A percentile compares a stretch with the other conserved stretches of the same genome.
Evolutionary conservation across 2,113 vertebrate genomes (phyloP).

Genomic region (Puma concolor): DNA sequence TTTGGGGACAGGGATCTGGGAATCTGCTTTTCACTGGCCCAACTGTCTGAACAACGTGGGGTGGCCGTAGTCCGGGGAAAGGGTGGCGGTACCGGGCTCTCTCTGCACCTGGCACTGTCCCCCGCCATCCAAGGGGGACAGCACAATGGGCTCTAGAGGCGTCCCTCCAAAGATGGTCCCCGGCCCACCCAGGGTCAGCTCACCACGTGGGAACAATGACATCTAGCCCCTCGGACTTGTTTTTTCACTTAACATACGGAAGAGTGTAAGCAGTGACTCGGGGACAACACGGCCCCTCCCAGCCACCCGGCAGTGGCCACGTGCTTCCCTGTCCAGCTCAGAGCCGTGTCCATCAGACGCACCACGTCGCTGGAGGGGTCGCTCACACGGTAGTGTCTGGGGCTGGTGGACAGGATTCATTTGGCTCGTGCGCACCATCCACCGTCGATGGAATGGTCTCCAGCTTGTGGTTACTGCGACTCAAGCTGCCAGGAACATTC

Average conservation of each 20-base stretch:
- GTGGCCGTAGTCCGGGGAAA: not conserved
- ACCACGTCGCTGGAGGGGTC: fast-evolving
- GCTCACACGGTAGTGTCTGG: fast-evolving
- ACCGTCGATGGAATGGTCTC: not conserved
- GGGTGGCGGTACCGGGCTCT: not conserved
- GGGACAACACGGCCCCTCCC: no score
- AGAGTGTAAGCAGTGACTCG: not conserved
- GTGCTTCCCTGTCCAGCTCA: not conserved
- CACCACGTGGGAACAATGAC: not conserved
- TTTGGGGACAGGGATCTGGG: no score
- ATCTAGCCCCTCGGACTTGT: not conserved
- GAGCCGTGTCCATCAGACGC: not conserved
- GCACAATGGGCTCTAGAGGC: no score
- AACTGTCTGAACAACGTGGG: not conserved
- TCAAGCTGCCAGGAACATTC: not conserved
- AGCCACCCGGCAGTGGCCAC: not conserved
- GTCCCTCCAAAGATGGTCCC: not conserved
- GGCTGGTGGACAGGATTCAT: no score
- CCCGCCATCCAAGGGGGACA: fast-evolving
- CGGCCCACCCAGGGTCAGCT: not conserved
- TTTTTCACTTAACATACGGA: not conserved
- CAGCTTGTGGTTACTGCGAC: not conserved
- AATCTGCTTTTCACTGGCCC: not conserved
- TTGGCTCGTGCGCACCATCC: not conserved
- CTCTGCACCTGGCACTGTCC: not conserved